A percentile compares a stretch with the other conserved stretches of the same genome.
Conservation (phyloP, 35 echinoderm and acorn worm species). For the Lytechinus pictus region DNA sequence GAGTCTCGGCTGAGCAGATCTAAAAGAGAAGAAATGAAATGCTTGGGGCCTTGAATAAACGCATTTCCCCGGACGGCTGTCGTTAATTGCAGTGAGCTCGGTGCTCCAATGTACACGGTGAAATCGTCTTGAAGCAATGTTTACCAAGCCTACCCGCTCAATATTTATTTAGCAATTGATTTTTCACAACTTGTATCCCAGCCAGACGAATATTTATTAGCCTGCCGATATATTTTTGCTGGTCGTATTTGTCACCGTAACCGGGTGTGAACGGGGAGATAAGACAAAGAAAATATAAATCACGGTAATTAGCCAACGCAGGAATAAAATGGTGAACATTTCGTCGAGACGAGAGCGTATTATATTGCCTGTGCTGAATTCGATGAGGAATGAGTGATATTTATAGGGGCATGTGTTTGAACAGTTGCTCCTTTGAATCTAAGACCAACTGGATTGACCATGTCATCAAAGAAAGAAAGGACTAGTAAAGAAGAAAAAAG, state of each 20-base stretch:
- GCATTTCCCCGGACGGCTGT: not conserved
- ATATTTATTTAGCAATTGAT: constrained; percentile 14
- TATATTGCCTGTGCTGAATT: no score
- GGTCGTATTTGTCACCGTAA: not conserved
- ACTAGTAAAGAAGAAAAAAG: no score
- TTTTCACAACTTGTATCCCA: not conserved
- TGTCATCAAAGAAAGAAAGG: not conserved
- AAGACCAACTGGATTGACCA: not conserved
- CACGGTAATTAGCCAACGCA: not conserved
- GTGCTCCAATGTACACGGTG: no score
- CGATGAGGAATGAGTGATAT: not conserved
- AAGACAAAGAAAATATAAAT: not conserved
- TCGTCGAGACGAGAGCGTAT: no score
- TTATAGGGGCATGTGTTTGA: not conserved
- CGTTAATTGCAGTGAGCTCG: not conserved
- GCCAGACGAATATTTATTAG: not conserved
- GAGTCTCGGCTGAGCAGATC: not conserved
- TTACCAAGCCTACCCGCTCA: not conserved
- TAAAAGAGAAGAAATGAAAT: not conserved
- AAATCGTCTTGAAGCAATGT: not conserved
- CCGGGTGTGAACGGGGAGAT: not conserved
- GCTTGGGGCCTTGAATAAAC: not conserved
- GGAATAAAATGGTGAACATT: not conserved
- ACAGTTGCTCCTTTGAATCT: not conserved
- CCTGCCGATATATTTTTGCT: not conserved